Conservation (phyloP, 2,888 invertebrate genomes). For the Protonemura montana region DNA sequence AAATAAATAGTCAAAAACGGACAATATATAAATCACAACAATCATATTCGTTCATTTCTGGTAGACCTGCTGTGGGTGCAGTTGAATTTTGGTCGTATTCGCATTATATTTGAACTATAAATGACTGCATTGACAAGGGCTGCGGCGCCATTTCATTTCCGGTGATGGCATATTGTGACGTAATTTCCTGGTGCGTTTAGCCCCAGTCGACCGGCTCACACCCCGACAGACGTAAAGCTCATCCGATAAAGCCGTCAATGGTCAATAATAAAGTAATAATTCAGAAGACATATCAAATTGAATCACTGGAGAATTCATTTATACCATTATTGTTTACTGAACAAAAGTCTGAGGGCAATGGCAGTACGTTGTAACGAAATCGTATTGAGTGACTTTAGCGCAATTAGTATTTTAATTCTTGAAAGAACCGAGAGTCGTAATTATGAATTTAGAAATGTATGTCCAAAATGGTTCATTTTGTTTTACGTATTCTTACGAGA, state of each 20-base stretch:
- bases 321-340: background rate
- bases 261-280: constrained; percentile 27
- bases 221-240: background rate
- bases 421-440: too few species aligned
- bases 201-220: background rate
- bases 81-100: background rate
- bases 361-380: background rate
- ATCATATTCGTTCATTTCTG: background rate
- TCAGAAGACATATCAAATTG: background rate
- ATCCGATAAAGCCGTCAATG: constrained; percentile 22
- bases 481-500: too few species aligned
- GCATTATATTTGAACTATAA: background rate
- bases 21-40: background rate
- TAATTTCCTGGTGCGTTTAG: constrained; percentile 21
- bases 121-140: constrained; percentile 26
- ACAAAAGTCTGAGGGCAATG: background rate
- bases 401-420: too few species aligned
- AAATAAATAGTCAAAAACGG: too few species aligned
- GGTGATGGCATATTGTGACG: constrained; percentile 37
- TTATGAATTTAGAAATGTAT: too few species aligned
- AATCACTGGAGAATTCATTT: constrained; percentile 19
- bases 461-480: too few species aligned
- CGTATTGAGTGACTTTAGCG: background rate
- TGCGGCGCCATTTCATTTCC: constrained; percentile 32
- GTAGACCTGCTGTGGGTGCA: background rate